Evolutionary conservation across 2,797 vertebrate species (phyloP).

Genomic region (Ibycter americanus): DNA sequence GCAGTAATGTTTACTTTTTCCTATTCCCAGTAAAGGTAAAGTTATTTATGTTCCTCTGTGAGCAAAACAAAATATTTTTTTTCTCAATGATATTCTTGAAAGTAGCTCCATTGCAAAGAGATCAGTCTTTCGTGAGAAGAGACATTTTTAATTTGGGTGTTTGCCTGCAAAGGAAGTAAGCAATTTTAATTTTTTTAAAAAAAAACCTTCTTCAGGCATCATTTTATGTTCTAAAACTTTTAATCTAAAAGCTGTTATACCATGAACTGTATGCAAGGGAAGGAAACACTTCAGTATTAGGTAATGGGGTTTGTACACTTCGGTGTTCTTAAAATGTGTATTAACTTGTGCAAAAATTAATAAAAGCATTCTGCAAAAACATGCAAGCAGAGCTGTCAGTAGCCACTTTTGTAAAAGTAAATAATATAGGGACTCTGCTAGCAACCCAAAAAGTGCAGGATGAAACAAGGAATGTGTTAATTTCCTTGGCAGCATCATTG

Average conservation of each 20-base stretch:
- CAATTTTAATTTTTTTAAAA: not conserved
- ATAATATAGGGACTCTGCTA: not conserved
- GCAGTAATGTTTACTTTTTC: not conserved
- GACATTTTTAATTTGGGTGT: not conserved
- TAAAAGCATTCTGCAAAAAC: not conserved
- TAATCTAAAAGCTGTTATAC: slow-evolving; percentile 4
- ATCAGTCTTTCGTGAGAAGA: not conserved
- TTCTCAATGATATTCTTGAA: not conserved
- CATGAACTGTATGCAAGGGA: not conserved
- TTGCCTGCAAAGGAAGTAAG: not conserved
- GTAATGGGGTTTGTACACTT: not conserved
- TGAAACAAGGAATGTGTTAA: not conserved
- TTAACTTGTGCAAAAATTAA: not conserved
- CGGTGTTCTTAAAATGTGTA: not conserved
- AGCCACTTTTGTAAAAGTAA: not conserved
- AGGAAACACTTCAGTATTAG: not conserved
- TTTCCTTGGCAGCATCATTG: not conserved
- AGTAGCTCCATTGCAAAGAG: not conserved
- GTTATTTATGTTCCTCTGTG: not conserved
- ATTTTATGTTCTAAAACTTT: slow-evolving; percentile 22
- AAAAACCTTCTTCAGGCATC: not conserved
- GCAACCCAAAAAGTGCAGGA: not conserved
- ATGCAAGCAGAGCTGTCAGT: not conserved
- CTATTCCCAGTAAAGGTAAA: not conserved
- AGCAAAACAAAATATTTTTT: not conserved